Conservation (phyloP, 2,888 invertebrate genomes). For the Macaria liturata region DNA sequence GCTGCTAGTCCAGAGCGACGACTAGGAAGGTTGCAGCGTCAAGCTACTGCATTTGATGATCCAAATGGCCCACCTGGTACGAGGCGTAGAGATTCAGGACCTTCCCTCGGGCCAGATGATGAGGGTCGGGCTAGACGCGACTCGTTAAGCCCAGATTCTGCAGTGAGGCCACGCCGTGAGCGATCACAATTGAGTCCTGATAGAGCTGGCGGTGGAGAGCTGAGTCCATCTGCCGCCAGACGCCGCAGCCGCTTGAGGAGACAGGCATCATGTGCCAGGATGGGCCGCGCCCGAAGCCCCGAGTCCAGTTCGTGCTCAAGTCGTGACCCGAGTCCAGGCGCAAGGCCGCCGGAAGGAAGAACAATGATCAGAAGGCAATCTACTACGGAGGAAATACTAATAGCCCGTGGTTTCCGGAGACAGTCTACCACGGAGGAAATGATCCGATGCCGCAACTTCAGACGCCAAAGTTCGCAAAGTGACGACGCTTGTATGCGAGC, state of each 20-base stretch:
- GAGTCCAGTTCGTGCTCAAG: slow-evolving; percentile 91
- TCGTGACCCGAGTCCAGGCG: slow-evolving; percentile 93
- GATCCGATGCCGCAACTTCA: slow-evolving; percentile 95
- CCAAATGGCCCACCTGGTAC: slow-evolving; percentile 88
- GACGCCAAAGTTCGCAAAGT: slow-evolving; percentile 95
- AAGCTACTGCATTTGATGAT: slow-evolving; percentile 95
- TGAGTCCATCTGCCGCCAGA: slow-evolving; percentile 89
- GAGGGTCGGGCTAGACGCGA: slow-evolving; percentile 91
- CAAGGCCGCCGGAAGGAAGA: slow-evolving; percentile 80
- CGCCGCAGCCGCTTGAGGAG: slow-evolving; percentile 87
- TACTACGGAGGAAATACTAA: slow-evolving; percentile 95
- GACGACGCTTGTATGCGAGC: slow-evolving; percentile 89
- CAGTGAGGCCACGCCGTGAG: slow-evolving; percentile 90
- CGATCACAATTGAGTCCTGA: slow-evolving; percentile 91
- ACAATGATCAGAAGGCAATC: slow-evolving; percentile 93
- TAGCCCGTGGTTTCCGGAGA: slow-evolving; percentile 93
- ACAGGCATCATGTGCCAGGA: slow-evolving; percentile 90
- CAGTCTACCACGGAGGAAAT: slow-evolving; percentile 97
- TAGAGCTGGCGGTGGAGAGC: slow-evolving; percentile 90
- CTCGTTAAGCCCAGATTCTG: slow-evolving; percentile 95
- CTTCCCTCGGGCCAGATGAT: slow-evolving; percentile 92
- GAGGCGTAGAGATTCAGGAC: slow-evolving; percentile 90
- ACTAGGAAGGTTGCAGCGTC: slow-evolving; percentile 89
- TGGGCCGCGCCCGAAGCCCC: slow-evolving; percentile 84
- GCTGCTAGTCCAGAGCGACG: slow-evolving; percentile 87